Evolutionary conservation across 2,888 invertebrate genomes (phyloP), one percentile per base, ranked within the genome.

Genomic region (Nephrotoma guestfalica): DNA sequence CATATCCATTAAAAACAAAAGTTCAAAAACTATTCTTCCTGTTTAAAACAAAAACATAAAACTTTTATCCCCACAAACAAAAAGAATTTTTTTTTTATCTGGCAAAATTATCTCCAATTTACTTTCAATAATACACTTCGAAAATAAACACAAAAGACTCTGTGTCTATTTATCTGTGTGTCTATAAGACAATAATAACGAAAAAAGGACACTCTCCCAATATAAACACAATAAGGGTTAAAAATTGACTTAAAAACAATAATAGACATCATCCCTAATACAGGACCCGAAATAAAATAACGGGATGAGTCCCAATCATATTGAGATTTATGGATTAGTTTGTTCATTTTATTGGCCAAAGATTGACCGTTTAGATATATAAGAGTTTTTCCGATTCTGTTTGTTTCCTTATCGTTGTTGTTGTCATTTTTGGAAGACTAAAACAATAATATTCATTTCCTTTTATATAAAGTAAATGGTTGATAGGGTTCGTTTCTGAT

Each of bases 301-400:
- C 13, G 85, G 42, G 43, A 18, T 85, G 42, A 41, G 85, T 43
- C 30, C 85, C 42, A 43, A 85, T 43, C 85, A 85, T 41, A 43
- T 86, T 71, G 71, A 87, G 88, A 88, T 88, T 88, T 88, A 88
- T 88, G 87, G 86, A 83, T 87, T 87, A 71, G 71, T 87, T 88
- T 88, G 88, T 88, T 88, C 87, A 87, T 86, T 88, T 88, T 88
- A 88, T 88, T 88, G 88, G 87, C 87, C 88, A 87, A 88, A 88
- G 88, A 88, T 88, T 87, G 87, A 88, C 88, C 88, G 88, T 88
- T 88, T 88, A 88, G 88, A 88, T 88, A 88, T 88, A 88, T 18
- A n/a, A 71, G 30, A 15, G 6, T 15, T 30, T 71, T 57, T 18
- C 18, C 6, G 13, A 18, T 45, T 43, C 45, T 86, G 18, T 57